These are phyloP conservation scores for Patagioenas fasciata DNA, from an alignment of 2,113 vertebrate genomes.

Conservation along the genomic window DNA sequence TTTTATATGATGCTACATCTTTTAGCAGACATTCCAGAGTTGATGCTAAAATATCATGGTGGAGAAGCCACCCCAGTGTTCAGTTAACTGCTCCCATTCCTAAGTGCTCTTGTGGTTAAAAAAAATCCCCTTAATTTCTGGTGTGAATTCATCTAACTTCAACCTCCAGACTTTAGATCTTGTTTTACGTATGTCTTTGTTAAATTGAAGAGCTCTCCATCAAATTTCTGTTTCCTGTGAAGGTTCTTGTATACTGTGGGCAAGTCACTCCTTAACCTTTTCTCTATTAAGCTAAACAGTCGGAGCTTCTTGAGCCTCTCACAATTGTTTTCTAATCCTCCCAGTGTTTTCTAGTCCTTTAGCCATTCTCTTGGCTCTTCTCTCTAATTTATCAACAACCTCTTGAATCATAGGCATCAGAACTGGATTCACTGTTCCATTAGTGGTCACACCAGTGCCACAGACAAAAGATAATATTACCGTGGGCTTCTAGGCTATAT, in stretches of 20 bases:
- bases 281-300: conserved; percentile 63
- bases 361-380: conserved; percentile 47
- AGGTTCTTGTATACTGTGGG: conserved; percentile 50
- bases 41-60: rapidly evolving
- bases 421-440: conserved; percentile 21
- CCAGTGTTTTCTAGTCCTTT: conserved; percentile 51
- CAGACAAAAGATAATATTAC: conserved; percentile 14
- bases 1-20: not conserved
- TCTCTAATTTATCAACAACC: conserved; percentile 62
- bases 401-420: conserved; percentile 57
- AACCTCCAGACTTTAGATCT: not conserved
- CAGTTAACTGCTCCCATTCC: not conserved
- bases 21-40: not conserved
- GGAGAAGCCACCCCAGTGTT: not conserved
- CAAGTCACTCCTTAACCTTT: conserved; percentile 67
- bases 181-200: conserved; percentile 17
- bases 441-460: conserved; percentile 43
- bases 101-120: not conserved
- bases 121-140: conserved; percentile 26
- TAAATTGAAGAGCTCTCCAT: conserved; percentile 62
- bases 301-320: conserved; percentile 67
- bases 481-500: not conserved
- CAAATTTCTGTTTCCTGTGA: conserved; percentile 53
- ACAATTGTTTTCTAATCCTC: conserved; percentile 68
- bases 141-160: not conserved